These are phyloP conservation scores for Neelides sp. DNA, from an alignment of 1,140 invertebrate genomes.

Conservation along the genomic window DNA sequence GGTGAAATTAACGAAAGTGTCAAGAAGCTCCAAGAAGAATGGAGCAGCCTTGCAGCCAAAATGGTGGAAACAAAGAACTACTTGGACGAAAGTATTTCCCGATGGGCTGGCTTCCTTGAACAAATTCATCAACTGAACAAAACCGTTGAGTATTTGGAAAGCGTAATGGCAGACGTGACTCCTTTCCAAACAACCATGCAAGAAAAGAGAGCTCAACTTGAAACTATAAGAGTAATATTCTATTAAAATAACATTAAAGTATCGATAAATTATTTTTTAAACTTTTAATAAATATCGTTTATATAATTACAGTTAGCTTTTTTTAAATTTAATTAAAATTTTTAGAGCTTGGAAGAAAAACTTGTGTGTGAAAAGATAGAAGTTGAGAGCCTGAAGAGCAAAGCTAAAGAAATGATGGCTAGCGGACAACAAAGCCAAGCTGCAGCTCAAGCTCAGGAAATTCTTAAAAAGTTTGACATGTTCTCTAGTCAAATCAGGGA, in stretches of 20 bases:
- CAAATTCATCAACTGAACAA: conserved; percentile 74
- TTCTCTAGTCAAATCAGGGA: conserved; percentile 56
- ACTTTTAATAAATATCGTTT: too few relatives aligned
- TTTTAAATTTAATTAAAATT: conserved; percentile 6
- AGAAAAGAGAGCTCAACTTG: conserved; percentile 71
- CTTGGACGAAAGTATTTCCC: conserved; percentile 78
- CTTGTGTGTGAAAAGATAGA: conserved; percentile 81
- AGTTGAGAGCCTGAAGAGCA: conserved; percentile 72
- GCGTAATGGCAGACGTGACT: conserved; percentile 54
- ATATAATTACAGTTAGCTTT: too few relatives aligned
- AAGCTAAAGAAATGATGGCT: conserved; percentile 74
- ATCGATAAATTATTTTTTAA: background rate
- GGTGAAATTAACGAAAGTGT: conserved; percentile 70
- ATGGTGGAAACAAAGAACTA: conserved; percentile 69
- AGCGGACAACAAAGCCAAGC: conserved; percentile 69
- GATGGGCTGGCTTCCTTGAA: conserved; percentile 76
- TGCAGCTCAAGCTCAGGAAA: conserved; percentile 69
- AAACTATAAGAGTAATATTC: conserved; percentile 55
- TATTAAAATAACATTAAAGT: background rate
- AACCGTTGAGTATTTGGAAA: conserved; percentile 63
- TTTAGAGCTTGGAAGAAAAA: conserved; percentile 63
- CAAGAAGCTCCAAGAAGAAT: conserved; percentile 72
- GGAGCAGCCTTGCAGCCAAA: conserved; percentile 69
- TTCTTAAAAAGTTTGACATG: conserved; percentile 64
- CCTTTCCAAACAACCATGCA: conserved; percentile 64